Percentiles rank a stretch among this genome's conserved stretches.
phyloP scores from a whole-genome alignment of 2,888 invertebrate genomes.

The Pediacus dermestoides region DNA sequence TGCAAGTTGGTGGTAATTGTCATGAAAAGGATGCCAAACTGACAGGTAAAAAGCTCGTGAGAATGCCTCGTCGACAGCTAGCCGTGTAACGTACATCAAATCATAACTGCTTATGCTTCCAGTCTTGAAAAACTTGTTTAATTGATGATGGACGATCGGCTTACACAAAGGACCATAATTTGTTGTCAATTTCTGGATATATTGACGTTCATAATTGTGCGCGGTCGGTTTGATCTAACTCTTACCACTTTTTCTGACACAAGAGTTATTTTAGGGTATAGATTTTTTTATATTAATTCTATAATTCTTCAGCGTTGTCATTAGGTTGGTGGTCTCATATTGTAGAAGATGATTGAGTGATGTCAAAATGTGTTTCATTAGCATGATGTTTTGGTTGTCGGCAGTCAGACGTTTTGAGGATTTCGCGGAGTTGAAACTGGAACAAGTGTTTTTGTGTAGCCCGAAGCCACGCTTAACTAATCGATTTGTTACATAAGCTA shows the following conservation, averaged over 20 bases:
- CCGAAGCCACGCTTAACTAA: conserved; percentile 28
- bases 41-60: conserved; percentile 30
- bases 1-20: conserved; percentile 26
- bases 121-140: conserved; percentile 43
- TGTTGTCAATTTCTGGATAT: conserved; percentile 52
- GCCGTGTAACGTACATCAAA: conserved; percentile 37
- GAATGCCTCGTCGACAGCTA: conserved; percentile 38
- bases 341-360: conserved; percentile 9
- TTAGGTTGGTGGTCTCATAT: conserved; percentile 13
- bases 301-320: conserved; percentile 27
- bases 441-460: conserved; percentile 29
- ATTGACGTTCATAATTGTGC: conserved; percentile 48
- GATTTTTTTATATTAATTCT: conserved; percentile 10
- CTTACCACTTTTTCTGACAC: conserved; percentile 18
- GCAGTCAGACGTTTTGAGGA: too few species aligned
- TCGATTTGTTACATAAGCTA: conserved; percentile 35
- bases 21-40: conserved; percentile 30
- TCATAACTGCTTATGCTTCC: conserved; percentile 38
- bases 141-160: conserved; percentile 51
- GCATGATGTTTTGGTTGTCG: too few species aligned
- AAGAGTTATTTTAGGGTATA: conserved; percentile 13
- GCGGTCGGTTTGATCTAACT: conserved; percentile 40
- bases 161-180: conserved; percentile 51
- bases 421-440: too few species aligned
- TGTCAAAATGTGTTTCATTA: conserved; percentile 14